Evolutionary conservation across 2,888 invertebrate genomes (phyloP).

Genomic region (Bruchidius siliquastri): DNA sequence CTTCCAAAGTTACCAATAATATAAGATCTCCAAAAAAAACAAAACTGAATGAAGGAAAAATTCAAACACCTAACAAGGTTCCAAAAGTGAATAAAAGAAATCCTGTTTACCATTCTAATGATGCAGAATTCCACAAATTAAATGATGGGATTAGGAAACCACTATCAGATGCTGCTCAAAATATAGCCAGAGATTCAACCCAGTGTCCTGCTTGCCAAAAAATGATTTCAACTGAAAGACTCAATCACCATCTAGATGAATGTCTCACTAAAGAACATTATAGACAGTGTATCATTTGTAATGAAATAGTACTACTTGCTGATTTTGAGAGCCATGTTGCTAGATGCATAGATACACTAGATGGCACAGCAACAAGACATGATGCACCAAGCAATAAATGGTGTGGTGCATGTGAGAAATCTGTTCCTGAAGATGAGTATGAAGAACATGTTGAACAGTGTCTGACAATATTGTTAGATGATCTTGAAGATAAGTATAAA

Average conservation of each 20-base stretch:
- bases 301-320: constrained; percentile 7
- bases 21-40: neutral
- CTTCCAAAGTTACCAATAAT: neutral
- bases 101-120: neutral
- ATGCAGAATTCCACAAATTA: neutral
- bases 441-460: constrained; percentile 50
- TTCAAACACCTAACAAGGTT: neutral
- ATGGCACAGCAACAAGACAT: constrained; percentile 7
- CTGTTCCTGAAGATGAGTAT: constrained; percentile 42
- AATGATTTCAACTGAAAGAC: constrained; percentile 23
- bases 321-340: constrained; percentile 25
- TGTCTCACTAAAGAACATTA: constrained; percentile 23
- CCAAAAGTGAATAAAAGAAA: neutral
- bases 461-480: constrained; percentile 48
- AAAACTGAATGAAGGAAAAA: neutral
- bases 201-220: constrained; percentile 46
- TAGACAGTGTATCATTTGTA: constrained; percentile 24
- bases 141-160: constrained; percentile 26
- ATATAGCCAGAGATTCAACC: neutral
- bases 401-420: constrained; percentile 52
- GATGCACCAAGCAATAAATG: constrained; percentile 19
- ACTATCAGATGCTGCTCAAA: neutral
- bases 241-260: constrained; percentile 41
- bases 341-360: constrained; percentile 11
- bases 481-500: constrained; percentile 37